Conservation (phyloP, 2,888 invertebrate genomes). For the Drosophila multiciliata region DNA sequence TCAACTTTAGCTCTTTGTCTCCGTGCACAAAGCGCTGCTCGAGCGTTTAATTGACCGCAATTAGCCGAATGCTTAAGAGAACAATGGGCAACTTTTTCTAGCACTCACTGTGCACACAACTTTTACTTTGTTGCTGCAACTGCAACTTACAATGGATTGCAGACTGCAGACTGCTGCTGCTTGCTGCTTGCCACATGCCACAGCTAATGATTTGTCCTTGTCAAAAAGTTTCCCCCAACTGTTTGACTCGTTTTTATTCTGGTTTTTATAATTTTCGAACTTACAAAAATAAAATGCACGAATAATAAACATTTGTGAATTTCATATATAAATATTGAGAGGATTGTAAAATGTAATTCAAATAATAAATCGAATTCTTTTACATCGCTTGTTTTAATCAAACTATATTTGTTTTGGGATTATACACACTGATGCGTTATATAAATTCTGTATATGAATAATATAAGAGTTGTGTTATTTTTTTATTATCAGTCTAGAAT, state of each 20-base stretch:
- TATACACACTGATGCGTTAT: neutral
- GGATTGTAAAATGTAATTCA: neutral
- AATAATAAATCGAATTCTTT: neutral
- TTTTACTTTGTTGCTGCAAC: neutral
- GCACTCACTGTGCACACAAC: constrained; percentile 3
- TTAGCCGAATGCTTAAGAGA: constrained; percentile 54
- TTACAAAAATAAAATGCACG: neutral
- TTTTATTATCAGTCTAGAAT: constrained; percentile 7
- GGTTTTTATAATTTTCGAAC: neutral
- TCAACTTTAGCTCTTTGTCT: constrained; percentile 29
- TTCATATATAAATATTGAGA: neutral
- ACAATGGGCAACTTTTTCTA: constrained; percentile 47
- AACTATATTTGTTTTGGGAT: neutral
- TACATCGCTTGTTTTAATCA: neutral
- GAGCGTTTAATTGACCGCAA: constrained; percentile 72
- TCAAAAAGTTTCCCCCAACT: neutral
- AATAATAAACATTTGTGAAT: neutral
- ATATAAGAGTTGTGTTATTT: neutral
- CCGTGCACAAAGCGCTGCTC: constrained; percentile 41
- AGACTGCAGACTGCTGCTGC: neutral
- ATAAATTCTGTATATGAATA: neutral
- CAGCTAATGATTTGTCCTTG: neutral
- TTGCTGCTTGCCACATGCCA: too few species aligned
- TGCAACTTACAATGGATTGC: constrained; percentile 18
- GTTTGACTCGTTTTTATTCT: neutral